These are phyloP conservation scores for Cetonia aurata DNA, from an alignment of 2,888 invertebrate genomes.

Conservation along the genomic window DNA sequence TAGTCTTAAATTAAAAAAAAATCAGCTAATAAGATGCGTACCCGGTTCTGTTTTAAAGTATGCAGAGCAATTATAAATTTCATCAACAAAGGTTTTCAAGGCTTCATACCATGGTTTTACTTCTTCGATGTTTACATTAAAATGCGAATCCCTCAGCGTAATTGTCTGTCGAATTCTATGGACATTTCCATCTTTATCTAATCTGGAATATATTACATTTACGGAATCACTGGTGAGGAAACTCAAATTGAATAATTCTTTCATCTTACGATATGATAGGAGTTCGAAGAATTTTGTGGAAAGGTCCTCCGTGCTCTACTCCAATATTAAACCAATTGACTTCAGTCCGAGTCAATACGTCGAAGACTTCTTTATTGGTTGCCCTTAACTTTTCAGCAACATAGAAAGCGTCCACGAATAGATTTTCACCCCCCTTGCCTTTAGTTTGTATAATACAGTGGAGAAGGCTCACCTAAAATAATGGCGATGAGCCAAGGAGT, in stretches of 20 bases:
- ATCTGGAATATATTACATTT: slow-evolving; percentile 55
- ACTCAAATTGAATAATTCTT: background rate
- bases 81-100: slow-evolving; percentile 72
- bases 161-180: slow-evolving; percentile 79
- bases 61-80: slow-evolving; percentile 73
- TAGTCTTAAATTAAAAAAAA: too few relatives aligned
- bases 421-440: slow-evolving; percentile 76
- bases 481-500: background rate
- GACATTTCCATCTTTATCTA: slow-evolving; percentile 71
- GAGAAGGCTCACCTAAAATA: slow-evolving; percentile 71
- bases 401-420: slow-evolving; percentile 77
- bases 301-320: slow-evolving; percentile 72
- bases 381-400: slow-evolving; percentile 73
- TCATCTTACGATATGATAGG: slow-evolving; percentile 73
- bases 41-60: slow-evolving; percentile 77
- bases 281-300: slow-evolving; percentile 73
- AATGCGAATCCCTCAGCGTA: slow-evolving; percentile 79
- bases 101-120: slow-evolving; percentile 80
- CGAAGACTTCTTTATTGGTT: slow-evolving; percentile 71
- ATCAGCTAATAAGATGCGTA: slow-evolving; percentile 49
- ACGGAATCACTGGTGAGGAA: background rate
- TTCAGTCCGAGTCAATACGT: slow-evolving; percentile 70
- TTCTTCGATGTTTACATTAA: slow-evolving; percentile 71
- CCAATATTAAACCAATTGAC: slow-evolving; percentile 84
- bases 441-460: slow-evolving; percentile 78